These are phyloP conservation scores for Xiphorhynchus elegans DNA, from an alignment of 2,113 vertebrate genomes.

Conservation along the genomic window DNA sequence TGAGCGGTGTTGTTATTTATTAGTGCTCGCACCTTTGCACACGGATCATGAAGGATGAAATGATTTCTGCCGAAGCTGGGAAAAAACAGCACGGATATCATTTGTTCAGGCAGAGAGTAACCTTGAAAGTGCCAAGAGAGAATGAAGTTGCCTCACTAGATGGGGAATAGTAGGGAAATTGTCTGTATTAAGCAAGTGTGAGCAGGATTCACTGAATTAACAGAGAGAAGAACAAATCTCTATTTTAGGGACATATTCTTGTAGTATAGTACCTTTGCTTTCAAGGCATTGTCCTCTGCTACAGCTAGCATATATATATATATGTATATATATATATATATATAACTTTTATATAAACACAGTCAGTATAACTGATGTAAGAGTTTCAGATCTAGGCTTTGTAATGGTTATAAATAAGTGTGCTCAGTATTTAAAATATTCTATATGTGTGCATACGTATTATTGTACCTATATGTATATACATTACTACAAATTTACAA, in stretches of 20 bases:
- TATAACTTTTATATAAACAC: not conserved
- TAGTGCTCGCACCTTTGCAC: not conserved
- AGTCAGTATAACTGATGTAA: not conserved
- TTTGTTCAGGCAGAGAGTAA: constrained; percentile 20
- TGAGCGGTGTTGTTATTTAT: constrained; percentile 17
- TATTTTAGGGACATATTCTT: not conserved
- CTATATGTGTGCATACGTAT: not conserved
- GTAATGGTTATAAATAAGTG: not conserved
- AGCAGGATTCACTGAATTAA: not conserved
- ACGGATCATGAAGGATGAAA: constrained; percentile 11
- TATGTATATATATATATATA: too few relatives aligned
- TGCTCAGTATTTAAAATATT: not conserved
- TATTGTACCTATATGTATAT: not conserved
- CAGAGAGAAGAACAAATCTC: not conserved
- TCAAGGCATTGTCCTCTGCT: not conserved
- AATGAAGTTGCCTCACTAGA: not conserved
- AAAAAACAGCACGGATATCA: not conserved
- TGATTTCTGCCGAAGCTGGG: not conserved
- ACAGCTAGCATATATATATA: not conserved
- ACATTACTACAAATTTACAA: not conserved
- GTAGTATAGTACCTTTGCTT: not conserved
- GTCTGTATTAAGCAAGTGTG: not conserved
- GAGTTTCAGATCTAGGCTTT: not conserved
- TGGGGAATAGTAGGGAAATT: not conserved
- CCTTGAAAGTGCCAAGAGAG: not conserved